Base-by-base conservation (phyloP, 2,888 invertebrate genomes). In the Patella pellucida region DNA sequence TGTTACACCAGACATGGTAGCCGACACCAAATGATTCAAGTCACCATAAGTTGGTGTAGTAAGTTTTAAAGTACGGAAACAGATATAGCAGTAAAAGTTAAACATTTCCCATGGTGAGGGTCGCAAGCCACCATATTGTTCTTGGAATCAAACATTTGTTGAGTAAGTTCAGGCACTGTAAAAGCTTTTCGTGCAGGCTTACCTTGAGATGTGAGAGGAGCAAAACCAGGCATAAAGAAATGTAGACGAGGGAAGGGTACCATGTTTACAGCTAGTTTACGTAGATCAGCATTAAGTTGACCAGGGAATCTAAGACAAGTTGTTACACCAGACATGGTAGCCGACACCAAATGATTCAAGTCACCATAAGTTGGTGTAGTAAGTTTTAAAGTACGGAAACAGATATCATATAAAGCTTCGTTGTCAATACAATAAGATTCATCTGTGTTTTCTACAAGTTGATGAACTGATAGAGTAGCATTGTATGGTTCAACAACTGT, bases 401-500 rank as follows among this genome's bases (percentile, higher is more conserved):
- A 62, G 62, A 62, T 62, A 23, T 62, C 62, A 14, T 62, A 62
- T 23, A 62, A 19, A 62, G 62, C 62, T 62, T 62, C 62, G 23
- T 62, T 62, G 23, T 62, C 62, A 62, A 62, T 62, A 62, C 62
- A 62, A 23, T 62, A 62, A 62, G 62, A 23, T 23, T 62, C 62
- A 23, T 62, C 62, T 62, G 62, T 62, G 23, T 62, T 62, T 62
- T 62, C 62, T 62, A 62, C 62, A 19, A 62, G 62, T 62, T 62
- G 62, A 62, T 62, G 62, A 12, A 62, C 62, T 62, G 62, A 62
- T 19, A 62, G 62, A 23, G 62, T 62, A 23, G 62, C 62, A 23
- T 62, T 62, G 62, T 62, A 62, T 12, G 62, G 62, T 62, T 62
- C 62, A 2, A 62, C 62, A 23, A 62, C 62, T 62, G 62, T 62